Evolutionary conservation across 2,113 vertebrate species (phyloP).

Genomic region (Otus sunia): DNA sequence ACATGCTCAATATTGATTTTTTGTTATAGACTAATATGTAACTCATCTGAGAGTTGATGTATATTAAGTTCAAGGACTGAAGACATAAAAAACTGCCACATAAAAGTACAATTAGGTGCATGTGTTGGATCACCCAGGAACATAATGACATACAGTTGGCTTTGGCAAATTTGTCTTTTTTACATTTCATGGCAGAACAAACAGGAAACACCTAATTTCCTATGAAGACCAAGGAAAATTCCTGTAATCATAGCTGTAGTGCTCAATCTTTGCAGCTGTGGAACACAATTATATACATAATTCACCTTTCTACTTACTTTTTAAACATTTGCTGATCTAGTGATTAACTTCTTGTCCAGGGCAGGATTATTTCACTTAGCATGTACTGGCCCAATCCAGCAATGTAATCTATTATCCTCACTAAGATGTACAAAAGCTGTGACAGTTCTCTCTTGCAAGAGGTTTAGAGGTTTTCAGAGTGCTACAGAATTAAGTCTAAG

Average conservation of each 20-base stretch:
- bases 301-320: neutral
- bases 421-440: neutral
- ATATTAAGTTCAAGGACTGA: neutral
- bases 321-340: neutral
- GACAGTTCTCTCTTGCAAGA: neutral
- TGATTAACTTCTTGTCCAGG: neutral
- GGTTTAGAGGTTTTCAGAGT: neutral
- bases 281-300: neutral
- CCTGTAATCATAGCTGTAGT: neutral
- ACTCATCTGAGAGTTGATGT: neutral
- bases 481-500: neutral
- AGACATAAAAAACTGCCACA: neutral
- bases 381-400: neutral
- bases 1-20: neutral
- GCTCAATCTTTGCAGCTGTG: neutral
- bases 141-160: neutral
- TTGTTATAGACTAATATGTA: neutral
- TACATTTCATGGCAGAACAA: neutral
- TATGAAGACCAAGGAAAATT: neutral
- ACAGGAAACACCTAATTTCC: neutral
- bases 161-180: neutral
- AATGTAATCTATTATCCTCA: neutral
- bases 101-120: neutral
- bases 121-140: neutral
- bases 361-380: constrained; percentile 1